A percentile compares a stretch with the other conserved stretches of the same genome.
Conservation (phyloP, 1,140 invertebrate genomes). For the Drosophila bipectinata region DNA sequence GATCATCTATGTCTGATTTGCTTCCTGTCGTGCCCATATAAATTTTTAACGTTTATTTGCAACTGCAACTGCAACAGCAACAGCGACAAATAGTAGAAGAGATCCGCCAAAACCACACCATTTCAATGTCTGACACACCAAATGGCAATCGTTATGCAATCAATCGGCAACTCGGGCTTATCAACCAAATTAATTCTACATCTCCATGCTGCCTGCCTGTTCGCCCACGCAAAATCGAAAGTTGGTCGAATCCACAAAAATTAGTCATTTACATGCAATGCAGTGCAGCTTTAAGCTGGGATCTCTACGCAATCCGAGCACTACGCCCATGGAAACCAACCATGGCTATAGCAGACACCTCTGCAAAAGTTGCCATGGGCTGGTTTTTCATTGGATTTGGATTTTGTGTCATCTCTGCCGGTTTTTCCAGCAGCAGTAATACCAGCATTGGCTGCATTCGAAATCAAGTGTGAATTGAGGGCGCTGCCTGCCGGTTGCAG, state of each 20-base stretch:
- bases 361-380: constrained; percentile 47
- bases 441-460: constrained; percentile 46
- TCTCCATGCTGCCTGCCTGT: constrained; percentile 26
- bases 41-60: constrained; percentile 54
- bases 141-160: constrained; percentile 65
- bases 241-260: constrained; percentile 63
- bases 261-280: constrained; percentile 79
- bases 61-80: neutral
- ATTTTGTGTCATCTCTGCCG: constrained; percentile 81
- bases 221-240: constrained; percentile 68
- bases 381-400: constrained; percentile 53
- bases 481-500: constrained; percentile 67
- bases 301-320: constrained; percentile 19
- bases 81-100: constrained; percentile 44
- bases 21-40: constrained; percentile 83
- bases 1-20: constrained; percentile 80
- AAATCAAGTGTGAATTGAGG: constrained; percentile 83
- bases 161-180: constrained; percentile 58
- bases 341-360: constrained; percentile 36
- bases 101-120: constrained; percentile 24
- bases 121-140: constrained; percentile 56
- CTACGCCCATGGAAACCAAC: constrained; percentile 44
- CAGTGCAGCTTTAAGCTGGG: constrained; percentile 16
- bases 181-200: constrained; percentile 80
- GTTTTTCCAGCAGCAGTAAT: constrained; percentile 51